These are phyloP conservation scores for Tetraneura akinire DNA, from an alignment of 1,140 invertebrate genomes.

Conservation along the genomic window DNA sequence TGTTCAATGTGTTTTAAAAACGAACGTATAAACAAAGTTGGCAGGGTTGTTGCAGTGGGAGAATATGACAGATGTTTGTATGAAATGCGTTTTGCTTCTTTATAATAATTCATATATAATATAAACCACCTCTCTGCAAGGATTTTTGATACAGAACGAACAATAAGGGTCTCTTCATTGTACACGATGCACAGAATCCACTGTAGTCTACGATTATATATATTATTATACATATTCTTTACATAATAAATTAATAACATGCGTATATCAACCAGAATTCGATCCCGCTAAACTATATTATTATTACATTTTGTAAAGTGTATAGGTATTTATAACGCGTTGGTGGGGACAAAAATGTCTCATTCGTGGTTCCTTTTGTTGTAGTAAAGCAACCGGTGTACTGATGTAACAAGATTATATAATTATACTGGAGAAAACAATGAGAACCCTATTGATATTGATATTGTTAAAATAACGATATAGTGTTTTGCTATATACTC, in stretches of 20 bases:
- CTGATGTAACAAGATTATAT: too few relatives aligned
- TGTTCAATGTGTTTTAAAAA: conserved; percentile 19
- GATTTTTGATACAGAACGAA: conserved; percentile 38
- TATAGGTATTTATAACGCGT: too few relatives aligned
- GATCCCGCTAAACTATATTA: background rate
- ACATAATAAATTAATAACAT: background rate
- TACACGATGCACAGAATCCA: background rate
- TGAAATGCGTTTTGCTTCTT: conserved; percentile 43
- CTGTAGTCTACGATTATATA: background rate
- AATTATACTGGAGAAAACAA: too few relatives aligned
- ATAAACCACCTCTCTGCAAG: background rate
- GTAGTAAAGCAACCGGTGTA: too few relatives aligned
- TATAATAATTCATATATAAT: conserved; percentile 9
- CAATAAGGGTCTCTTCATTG: conserved; percentile 4
- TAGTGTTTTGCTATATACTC: too few relatives aligned
- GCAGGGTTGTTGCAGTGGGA: background rate
- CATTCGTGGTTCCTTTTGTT: background rate
- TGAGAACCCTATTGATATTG: too few relatives aligned
- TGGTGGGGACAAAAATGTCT: background rate
- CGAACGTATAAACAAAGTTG: background rate
- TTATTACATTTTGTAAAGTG: too few relatives aligned
- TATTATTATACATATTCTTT: background rate
- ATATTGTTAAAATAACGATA: too few relatives aligned
- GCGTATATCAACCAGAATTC: conserved; percentile 22
- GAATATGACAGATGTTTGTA: conserved; percentile 48